Evolutionary conservation across 1,140 invertebrate species (phyloP), one percentile per base, ranked within the genome.

Genomic region (Oedothorax gibbosus): DNA sequence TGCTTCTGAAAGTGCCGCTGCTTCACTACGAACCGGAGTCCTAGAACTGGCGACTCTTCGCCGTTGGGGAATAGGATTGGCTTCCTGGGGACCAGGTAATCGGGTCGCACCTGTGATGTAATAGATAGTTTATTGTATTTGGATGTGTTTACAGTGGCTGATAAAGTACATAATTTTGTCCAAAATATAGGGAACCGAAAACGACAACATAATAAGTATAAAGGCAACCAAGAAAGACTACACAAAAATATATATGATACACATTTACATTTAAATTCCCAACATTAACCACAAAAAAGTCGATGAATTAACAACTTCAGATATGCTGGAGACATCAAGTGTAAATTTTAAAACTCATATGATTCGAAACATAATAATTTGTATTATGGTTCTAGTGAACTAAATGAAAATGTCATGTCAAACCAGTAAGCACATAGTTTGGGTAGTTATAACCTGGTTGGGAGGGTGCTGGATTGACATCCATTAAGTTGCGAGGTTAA

Each of bases 1-100:
- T 88, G 88, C 71, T 84, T 83, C 69, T 86, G 86, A 62, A 89
- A 89, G 57, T 89, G 88, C 15, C 75, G n/a, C 18, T 64, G 73
- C 49, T 60, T 60, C n/a, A 85, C 83, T 9, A 53, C n/a, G 68
- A 85, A 85, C 18, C 53, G 49, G 11, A 85, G 56, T 0, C 83
- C 83, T 5, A 85, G 65, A 0, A 85, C 65, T 10, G 83, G 21
- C 8, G 75, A 69, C 15, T 85, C 75, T 21, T 76, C 68, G 9
- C 81, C 81, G 14, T 84, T 66, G 11, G 57, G 81, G 53, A 57
- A 75, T n/a, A 82, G n/a, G 9, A 73, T 20, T 5, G 80, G 50
- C 15, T 53, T 53, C 18, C 77, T 54, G 18, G 62, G 62, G 11
- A 79, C 53, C 51, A 79, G 9, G 18, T 82, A 72, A 11, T 82